phyloP scores from a whole-genome alignment of 2,797 vertebrate species.

The Bradypodion ventrale region DNA sequence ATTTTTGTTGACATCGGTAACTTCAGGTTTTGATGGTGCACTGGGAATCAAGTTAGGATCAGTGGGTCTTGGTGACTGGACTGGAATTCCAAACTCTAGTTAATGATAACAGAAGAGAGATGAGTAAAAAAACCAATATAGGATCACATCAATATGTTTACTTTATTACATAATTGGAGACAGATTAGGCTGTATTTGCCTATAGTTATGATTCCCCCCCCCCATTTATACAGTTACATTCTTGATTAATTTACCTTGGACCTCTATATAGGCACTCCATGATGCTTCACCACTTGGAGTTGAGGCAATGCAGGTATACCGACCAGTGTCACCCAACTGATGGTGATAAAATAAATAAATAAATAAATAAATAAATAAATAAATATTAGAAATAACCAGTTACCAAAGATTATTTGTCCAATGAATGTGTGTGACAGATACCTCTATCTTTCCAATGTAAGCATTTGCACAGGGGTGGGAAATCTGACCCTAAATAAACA shows the following conservation, averaged over 20 bases:
- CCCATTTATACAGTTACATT: neutral
- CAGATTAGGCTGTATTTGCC: conserved; percentile 34
- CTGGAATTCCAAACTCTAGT: conserved; percentile 91
- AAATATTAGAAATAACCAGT: conserved; percentile 66
- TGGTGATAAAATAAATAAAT: conserved; percentile 53
- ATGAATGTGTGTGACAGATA: neutral
- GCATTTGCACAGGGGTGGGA: neutral
- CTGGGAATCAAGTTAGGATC: conserved; percentile 98
- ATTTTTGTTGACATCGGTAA: conserved; percentile 92
- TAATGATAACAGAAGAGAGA: conserved; percentile 34
- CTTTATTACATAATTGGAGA: conserved; percentile 35
- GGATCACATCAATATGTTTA: conserved; percentile 24
- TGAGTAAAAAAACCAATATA: conserved; percentile 4
- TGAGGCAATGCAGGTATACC: conserved; percentile 93
- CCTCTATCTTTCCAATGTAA: neutral
- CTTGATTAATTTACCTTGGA: conserved; percentile 86
- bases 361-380: conserved; percentile 70
- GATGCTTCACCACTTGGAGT: conserved; percentile 95
- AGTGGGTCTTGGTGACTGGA: conserved; percentile 93
- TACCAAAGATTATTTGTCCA: neutral
- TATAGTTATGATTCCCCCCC: conserved; percentile 20
- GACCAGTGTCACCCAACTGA: conserved; percentile 93
- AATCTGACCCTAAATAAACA: neutral
- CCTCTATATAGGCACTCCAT: conserved; percentile 94
- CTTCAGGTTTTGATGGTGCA: conserved; percentile 92